phyloP scores from a whole-genome alignment of 2,888 invertebrate species.

The Stramonita haemastoma region DNA sequence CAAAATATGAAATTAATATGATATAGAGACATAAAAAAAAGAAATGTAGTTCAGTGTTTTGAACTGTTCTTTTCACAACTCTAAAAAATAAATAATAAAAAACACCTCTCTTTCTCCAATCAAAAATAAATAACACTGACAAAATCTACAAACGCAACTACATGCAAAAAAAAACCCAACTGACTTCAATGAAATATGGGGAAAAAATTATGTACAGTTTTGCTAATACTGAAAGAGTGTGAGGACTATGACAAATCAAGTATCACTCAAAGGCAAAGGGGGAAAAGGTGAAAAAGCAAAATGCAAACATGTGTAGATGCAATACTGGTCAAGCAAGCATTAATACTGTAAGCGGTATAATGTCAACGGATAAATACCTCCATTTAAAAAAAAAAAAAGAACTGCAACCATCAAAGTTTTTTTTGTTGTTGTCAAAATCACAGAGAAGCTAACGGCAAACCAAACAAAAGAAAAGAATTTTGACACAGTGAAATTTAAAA shows the following conservation, averaged over 20 bases:
- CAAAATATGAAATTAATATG: not conserved
- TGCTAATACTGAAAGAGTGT: not conserved
- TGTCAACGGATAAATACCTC: constrained; percentile 25
- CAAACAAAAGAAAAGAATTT: too few relatives aligned
- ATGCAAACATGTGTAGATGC: not conserved
- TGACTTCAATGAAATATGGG: not conserved
- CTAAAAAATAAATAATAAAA: too few relatives aligned
- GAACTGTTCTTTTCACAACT: too few relatives aligned
- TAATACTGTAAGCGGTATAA: constrained; percentile 23
- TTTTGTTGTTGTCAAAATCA: not conserved
- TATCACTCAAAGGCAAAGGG: constrained; percentile 5
- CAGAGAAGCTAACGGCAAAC: not conserved
- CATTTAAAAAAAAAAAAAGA: not conserved
- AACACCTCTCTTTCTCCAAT: not conserved
- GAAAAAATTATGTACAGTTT: not conserved
- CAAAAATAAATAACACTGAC: not conserved
- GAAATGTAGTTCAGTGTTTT: too few relatives aligned
- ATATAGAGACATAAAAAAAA: not conserved
- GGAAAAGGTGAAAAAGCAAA: not conserved
- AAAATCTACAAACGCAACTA: too few relatives aligned
- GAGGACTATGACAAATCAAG: not conserved
- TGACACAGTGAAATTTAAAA: too few relatives aligned
- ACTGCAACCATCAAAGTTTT: not conserved
- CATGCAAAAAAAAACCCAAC: not conserved
- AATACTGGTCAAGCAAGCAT: constrained; percentile 6